These are phyloP conservation scores for Colaptes auratus DNA, from an alignment of 2,113 vertebrate genomes.

Conservation along the genomic window DNA sequence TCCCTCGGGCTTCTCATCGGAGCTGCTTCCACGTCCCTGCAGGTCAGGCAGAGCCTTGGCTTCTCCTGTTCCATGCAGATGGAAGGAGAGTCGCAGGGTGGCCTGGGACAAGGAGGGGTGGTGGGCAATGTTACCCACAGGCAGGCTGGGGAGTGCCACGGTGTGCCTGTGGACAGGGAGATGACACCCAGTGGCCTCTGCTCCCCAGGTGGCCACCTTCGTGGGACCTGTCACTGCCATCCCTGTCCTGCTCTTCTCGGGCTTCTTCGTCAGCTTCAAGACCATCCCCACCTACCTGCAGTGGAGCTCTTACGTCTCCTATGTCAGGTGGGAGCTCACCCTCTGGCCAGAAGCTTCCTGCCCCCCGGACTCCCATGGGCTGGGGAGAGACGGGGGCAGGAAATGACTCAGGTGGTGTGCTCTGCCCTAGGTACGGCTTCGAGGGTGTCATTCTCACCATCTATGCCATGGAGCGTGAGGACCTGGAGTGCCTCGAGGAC, in stretches of 20 bases:
- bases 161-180: fast-evolving
- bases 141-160: background rate
- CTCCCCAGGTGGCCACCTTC: constrained; percentile 92
- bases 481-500: constrained; percentile 85
- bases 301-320: constrained; percentile 98
- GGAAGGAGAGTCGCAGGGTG: background rate
- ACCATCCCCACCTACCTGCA: constrained; percentile 97
- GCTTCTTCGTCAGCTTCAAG: constrained; percentile 99
- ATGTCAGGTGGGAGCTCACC: constrained; percentile 85
- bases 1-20: constrained; percentile 95
- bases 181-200: background rate
- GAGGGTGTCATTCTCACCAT: constrained; percentile 96
- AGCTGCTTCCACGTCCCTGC: constrained; percentile 93
- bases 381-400: fast-evolving
- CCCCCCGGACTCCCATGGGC: background rate
- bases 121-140: fast-evolving
- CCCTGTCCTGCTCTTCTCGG: constrained; percentile 96
- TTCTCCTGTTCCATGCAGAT: fast-evolving
- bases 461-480: constrained; percentile 93
- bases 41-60: constrained; percentile 72
- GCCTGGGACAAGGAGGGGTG: fast-evolving
- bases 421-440: constrained; percentile 88
- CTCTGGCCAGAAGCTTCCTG: background rate
- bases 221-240: constrained; percentile 95
- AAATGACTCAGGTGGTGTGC: background rate